Percentiles rank a stretch among this genome's conserved stretches.
These are phyloP conservation scores for Atrichornis clamosus DNA, from an alignment of 2,113 vertebrate genomes.

Conservation along the genomic window DNA sequence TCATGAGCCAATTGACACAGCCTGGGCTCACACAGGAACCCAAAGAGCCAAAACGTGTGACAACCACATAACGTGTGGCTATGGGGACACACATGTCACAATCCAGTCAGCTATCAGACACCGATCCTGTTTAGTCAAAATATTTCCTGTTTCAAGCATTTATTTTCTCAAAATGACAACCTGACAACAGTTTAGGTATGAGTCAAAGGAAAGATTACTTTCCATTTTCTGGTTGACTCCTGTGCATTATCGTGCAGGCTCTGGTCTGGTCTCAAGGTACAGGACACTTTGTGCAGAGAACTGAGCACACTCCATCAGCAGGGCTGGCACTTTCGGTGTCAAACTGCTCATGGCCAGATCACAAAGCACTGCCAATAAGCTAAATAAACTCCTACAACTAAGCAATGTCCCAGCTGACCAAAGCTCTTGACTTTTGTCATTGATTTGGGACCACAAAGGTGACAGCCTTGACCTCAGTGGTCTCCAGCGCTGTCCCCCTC, in stretches of 20 bases:
- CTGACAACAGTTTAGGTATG: constrained; percentile 50
- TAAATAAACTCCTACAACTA: background rate
- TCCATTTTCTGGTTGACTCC: constrained; percentile 66
- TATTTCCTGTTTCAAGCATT: constrained; percentile 65
- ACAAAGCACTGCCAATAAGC: background rate
- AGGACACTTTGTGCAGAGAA: background rate
- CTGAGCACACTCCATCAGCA: background rate
- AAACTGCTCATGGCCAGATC: background rate
- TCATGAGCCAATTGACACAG: background rate
- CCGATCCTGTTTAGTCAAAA: constrained; percentile 39
- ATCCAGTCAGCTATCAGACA: background rate
- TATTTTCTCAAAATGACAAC: constrained; percentile 66
- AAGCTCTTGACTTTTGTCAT: background rate
- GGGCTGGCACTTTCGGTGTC: background rate
- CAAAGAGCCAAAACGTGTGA: background rate
- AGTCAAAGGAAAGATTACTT: constrained; percentile 67
- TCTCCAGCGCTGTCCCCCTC: background rate
- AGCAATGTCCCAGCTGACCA: background rate
- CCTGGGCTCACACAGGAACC: background rate
- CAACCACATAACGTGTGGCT: background rate
- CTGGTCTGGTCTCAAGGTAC: background rate
- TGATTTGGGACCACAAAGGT: background rate
- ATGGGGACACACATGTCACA: background rate
- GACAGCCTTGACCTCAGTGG: background rate
- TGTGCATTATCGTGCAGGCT: background rate